Base-by-base conservation (phyloP, 2,113 vertebrate genomes). In the Coryphaenoides rupestris region DNA sequence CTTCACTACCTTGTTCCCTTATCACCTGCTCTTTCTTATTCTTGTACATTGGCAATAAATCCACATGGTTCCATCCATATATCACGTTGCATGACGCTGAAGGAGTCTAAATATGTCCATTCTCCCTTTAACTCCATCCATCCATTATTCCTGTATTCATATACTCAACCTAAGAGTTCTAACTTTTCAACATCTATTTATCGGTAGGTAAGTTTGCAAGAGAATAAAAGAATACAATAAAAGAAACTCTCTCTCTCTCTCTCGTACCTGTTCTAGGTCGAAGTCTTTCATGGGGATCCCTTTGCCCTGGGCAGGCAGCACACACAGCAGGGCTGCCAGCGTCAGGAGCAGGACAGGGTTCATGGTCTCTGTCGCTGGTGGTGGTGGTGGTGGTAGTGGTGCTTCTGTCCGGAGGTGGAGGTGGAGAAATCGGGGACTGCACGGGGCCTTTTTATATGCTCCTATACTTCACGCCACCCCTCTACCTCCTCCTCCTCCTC, bases 221-320 rank as follows among this genome's bases (percentile, higher is more conserved):
- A 52, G 60, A 62, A 24, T 28, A 19, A 12, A 45, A 22, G 47
- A 64, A 21, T 28, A 45, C 13, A 13, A 45, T 5, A 45, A n/a
- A n/a, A 45, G 40, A 13, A 45, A 6, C 40, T 50, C 33, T 50
- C 47, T 17, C n/a, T 50, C 33, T 50, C 47, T 17, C n/a, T 28
- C 19, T 55, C 65, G 65, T 72, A 96, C 94, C 92, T 91, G 80
- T 12, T 91, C 74, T 66, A 87, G 73, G 40, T 88, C 81, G 66
- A 96, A 96, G 81, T 88, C 80, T 0, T 54, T n/a, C 2, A 89
- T 77, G 0, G 88, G 77, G 77, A 72, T 4, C 1, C 89, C 16
- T 0, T 65, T 52, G 0, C 84, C 77, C 16, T 61, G 80, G 0
- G 55, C 80, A 0, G 53, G 76, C 66, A 88, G 62, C 0, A 55